Evolutionary conservation across 2,797 vertebrate genomes (phyloP).

Genomic region (Crossoptilon crossoptilon): DNA sequence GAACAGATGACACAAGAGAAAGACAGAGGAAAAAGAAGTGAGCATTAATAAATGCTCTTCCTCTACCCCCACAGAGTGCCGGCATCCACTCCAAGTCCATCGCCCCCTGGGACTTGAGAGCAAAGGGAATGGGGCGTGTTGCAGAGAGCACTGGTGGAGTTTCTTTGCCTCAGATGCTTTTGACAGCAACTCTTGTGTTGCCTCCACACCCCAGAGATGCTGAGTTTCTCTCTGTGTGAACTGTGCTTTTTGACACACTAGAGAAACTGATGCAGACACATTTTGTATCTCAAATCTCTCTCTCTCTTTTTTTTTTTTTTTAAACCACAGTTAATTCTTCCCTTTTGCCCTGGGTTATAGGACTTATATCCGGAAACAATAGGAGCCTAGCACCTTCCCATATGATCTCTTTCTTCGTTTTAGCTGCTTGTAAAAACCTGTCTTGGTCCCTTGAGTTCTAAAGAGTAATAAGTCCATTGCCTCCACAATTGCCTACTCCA

Average conservation of each 20-base stretch:
- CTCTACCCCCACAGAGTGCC: not conserved
- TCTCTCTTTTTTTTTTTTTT: not conserved
- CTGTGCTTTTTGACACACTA: conserved; percentile 42
- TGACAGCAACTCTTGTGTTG: conserved; percentile 20
- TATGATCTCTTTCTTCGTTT: conserved; percentile 74
- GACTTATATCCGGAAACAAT: conserved; percentile 76
- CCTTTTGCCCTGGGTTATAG: conserved; percentile 75
- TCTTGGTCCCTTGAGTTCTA: conserved; percentile 63
- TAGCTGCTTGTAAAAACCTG: conserved; percentile 74
- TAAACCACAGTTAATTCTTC: conserved; percentile 74
- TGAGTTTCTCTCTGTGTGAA: conserved; percentile 58
- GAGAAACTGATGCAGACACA: conserved; percentile 56
- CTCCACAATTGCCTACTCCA: conserved; percentile 64
- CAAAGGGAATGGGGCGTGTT: not conserved
- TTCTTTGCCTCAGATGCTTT: conserved; percentile 19
- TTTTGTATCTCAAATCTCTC: conserved; percentile 53
- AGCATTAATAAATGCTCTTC: not conserved
- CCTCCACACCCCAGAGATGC: conserved; percentile 11
- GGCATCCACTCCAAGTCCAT: not conserved
- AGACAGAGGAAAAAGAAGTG: not conserved
- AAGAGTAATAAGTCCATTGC: conserved; percentile 65
- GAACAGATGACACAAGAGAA: not conserved
- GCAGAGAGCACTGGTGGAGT: not conserved
- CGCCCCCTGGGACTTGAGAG: not conserved
- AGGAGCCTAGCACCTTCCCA: conserved; percentile 79